Evolutionary conservation across 1,140 invertebrate species (phyloP), one percentile per base, ranked within the genome.

Genomic region (Saccostrea glomerata): DNA sequence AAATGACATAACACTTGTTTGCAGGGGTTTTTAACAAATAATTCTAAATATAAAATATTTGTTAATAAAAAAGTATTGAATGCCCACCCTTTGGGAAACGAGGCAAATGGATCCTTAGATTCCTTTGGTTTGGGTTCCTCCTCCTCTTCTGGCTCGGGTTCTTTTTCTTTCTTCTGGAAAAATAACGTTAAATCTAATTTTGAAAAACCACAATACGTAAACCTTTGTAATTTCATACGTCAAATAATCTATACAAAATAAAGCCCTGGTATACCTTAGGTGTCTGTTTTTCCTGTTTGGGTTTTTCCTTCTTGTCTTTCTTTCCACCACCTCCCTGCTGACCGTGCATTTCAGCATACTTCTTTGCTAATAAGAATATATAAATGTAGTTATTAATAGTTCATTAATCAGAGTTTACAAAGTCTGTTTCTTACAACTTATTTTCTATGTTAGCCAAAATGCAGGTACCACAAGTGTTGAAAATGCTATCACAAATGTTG

Each of bases 71-170:
- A 66, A 66, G 7, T 17, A 17, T 47, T 47, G 6, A 55, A 55
- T 23, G 12, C 82, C n/a, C 90, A 97, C 97, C 97, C 97, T 96
- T 98, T 97, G 89, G 98, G 98, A 94, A 99, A 95, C 1, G 96
- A 94, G 94, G 98, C 97, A 94, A 99, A 98, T 40, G 99, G 99
- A 96, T 99, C 98, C 93, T 97, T 98, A 15, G 97, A 96, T 88
- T 94, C 92, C 95, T 98, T 98, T 93, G 98, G 97, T 55, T 88
- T 88, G 89, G 88, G 91, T 36, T 89, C 92, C 17, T 94, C 93
- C 47, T 96, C 96, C 70, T 96, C 96, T 12, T 98, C 97, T 77
- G 70, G 70, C 88, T 96, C 96, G 56, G 96, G 96, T 94, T 97
- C 88, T 89, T 88, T 87, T 89, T 85, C 85, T 86, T 90, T 66